Conservation (phyloP, 2,797 vertebrate species). For the Todus mexicanus region DNA sequence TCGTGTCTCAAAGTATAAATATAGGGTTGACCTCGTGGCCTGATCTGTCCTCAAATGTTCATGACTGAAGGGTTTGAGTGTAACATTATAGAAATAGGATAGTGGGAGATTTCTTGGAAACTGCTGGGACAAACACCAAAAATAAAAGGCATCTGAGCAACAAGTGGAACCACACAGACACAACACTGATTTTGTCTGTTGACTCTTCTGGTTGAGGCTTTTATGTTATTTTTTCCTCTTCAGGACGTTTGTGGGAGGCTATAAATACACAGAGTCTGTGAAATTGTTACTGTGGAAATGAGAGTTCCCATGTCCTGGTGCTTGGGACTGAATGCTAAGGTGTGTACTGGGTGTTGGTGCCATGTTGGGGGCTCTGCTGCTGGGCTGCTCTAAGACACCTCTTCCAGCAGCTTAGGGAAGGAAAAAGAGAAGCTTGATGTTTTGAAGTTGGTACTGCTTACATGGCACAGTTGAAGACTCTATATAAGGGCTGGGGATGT, state of each 20-base stretch:
- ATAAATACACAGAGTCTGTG: background rate
- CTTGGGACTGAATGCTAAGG: background rate
- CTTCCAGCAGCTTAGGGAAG: background rate
- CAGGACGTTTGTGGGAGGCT: background rate
- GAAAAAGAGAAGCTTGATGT: background rate
- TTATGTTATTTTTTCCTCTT: background rate
- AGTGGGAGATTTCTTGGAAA: constrained; percentile 36
- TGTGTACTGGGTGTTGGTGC: background rate
- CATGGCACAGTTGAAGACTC: background rate
- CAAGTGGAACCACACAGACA: background rate
- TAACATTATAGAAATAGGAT: constrained; percentile 3
- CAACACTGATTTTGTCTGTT: background rate
- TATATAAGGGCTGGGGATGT: background rate
- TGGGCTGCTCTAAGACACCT: background rate
- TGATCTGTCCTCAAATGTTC: background rate
- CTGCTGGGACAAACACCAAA: constrained; percentile 23
- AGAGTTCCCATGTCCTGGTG: background rate
- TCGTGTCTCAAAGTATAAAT: background rate
- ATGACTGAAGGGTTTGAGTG: background rate
- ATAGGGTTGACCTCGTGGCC: background rate
- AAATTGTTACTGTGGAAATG: background rate
- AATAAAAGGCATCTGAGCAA: constrained; percentile 26
- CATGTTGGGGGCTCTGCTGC: background rate
- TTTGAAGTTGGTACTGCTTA: background rate
- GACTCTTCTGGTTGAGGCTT: background rate